Evolutionary conservation across 2,888 invertebrate species (phyloP).

Genomic region (Dermolepida albohirtum): DNA sequence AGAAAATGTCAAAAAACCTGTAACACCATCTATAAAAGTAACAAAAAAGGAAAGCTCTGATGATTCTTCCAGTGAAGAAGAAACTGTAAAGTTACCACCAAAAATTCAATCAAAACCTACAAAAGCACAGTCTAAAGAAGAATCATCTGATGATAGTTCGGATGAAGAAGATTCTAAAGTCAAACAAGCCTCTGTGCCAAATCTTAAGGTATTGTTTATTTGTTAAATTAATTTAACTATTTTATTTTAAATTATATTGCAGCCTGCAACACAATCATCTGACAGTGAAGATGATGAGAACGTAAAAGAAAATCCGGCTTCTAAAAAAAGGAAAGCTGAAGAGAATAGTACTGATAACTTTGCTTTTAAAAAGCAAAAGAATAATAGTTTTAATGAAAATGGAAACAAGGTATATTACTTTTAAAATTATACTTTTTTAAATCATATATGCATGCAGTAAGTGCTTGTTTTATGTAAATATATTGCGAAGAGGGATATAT

Average conservation of each 20-base stretch:
- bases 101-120: conserved; percentile 25
- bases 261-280: conserved; percentile 58
- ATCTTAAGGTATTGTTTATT: conserved; percentile 33
- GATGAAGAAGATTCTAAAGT: conserved; percentile 50
- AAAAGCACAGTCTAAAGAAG: conserved; percentile 46
- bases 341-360: conserved; percentile 46
- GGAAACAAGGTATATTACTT: conserved; percentile 47
- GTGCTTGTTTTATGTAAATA: too few species aligned
- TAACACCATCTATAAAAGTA: conserved; percentile 48
- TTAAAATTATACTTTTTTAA: neutral
- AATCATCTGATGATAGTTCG: conserved; percentile 42
- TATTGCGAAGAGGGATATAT: too few species aligned
- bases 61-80: conserved; percentile 48
- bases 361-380: conserved; percentile 51
- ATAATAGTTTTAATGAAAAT: conserved; percentile 69
- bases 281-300: conserved; percentile 54
- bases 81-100: conserved; percentile 25
- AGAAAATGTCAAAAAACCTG: conserved; percentile 47
- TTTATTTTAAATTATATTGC: conserved; percentile 22
- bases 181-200: conserved; percentile 47
- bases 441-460: too few species aligned
- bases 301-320: conserved; percentile 48
- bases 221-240: neutral
- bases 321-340: conserved; percentile 64
- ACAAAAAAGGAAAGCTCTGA: conserved; percentile 50